Base-by-base conservation (phyloP, 2,113 vertebrate genomes). In the Willisornis vidua region DNA sequence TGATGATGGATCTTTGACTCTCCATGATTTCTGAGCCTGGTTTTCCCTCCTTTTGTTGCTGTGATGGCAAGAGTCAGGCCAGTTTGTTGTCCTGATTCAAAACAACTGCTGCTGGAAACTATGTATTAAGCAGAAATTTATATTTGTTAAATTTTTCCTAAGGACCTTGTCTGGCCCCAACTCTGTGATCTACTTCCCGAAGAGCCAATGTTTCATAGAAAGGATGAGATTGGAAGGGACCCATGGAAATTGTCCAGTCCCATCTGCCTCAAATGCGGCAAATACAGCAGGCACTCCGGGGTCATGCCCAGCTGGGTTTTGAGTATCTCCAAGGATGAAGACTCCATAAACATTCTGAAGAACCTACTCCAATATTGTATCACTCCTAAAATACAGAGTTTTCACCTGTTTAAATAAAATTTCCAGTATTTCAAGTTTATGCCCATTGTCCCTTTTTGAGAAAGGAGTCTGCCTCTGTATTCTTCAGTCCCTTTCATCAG, bases 221-320 rank as follows among this genome's bases (percentile, higher is more conserved):
- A 70, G 5, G 33, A 19, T 46, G 61, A 2, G 0, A 8, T 23
- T 55, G 33, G 46, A 62, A 79, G 14, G 2, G 37, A 49, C 20
- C 8, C 49, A 25, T 63, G 35, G 33, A 85, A 14, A 57, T 14
- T 0, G 0, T 18, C 25, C 33, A 48, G 20, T 31, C 13, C 25
- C 23, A 72, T 10, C 9, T 2, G 0, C 3, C 9, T 65, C 59
- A 35, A 58, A 77, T 7, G 1, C 12, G 19, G 6, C 8, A 41
- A 48, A 26, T 28, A 63, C 14, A 78, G 15, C 14, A 49, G 5
- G 17, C 39, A 48, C 26, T 4, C 19, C 14, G 72, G 43, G 12
- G 26, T 52, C 35, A 66, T 26, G 12, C 5, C 11, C 41, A 66
- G 19, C 7, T 62, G 17, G 3, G 23, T n/a, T 80, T 80, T 78